Base-by-base conservation (phyloP, 2,888 invertebrate genomes). In the Drosophila kuntzei region DNA sequence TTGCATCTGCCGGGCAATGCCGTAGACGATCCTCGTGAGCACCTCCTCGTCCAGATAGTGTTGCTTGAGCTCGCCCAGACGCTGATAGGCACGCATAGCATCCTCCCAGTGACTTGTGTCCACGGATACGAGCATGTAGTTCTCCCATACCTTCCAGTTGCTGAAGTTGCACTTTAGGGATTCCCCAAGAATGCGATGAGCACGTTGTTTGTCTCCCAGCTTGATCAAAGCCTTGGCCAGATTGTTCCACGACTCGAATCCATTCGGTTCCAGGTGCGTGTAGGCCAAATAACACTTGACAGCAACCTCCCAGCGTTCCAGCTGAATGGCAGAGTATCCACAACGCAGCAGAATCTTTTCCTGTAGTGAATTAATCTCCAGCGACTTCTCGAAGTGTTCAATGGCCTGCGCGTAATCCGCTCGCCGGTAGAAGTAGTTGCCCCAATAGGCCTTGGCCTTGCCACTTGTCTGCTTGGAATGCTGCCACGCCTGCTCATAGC, bases 201-300 rank as follows among this genome's bases (percentile, higher is more conserved):
- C 99, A 61, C 97, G 94, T 63, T 94, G 93, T 93, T 97, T 98
- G 90, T 99, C 96, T 0, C 96, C 96, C 57, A 96, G 93, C 88
- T 97, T 96, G 8, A 98, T 95, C 83, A 98, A 97, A 3, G 97
- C 97, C 90, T 98, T 98, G 12, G 98, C 98, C 64, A 99, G 93
- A 92, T 99, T 99, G 92, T 98, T 99, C 99, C 99, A 99, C 0
- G 98, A 98, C 92, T 99, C 98, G 91, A 97, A 99, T 58, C 96
- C 96, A 92, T 96, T 93, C 0, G 95, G 96, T 83, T 98, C 98
- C n/a, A 99, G 93, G 76, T 95, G 95, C 14, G 98, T 97, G 90
- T 97, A 98, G 51, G 95, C 94, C 46, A 97, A 94, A 91, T 98
- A 99, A 0, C 97, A 97, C 27, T 94, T 95, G 0, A 96, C 97